Evolutionary conservation across 2,888 invertebrate genomes (phyloP).

Genomic region (Acanthococcus lagerstroemiae): DNA sequence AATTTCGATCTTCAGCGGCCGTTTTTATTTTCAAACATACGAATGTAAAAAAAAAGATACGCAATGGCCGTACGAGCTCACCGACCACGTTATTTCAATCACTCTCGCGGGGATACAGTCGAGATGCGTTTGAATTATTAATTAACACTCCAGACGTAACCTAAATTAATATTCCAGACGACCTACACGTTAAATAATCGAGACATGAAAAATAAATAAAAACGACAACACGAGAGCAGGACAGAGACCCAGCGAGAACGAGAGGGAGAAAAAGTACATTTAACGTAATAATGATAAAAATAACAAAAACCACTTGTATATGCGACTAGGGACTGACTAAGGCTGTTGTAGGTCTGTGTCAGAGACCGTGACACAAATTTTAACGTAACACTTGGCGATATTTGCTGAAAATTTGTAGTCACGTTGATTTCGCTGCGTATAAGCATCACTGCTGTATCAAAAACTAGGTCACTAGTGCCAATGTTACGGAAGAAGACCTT

Average conservation of each 20-base stretch:
- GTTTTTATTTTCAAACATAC: too few species aligned
- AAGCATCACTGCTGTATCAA: constrained; percentile 7
- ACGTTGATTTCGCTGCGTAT: constrained; percentile 24
- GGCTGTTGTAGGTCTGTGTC: constrained; percentile 22
- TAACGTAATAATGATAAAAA: constrained; percentile 9
- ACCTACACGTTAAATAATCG: not conserved
- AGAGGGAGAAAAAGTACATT: not conserved
- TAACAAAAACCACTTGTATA: constrained; percentile 12
- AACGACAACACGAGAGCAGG: not conserved
- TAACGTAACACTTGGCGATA: constrained; percentile 29
- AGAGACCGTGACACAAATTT: constrained; percentile 27
- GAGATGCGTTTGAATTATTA: not conserved
- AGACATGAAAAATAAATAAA: not conserved
- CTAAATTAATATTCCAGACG: constrained; percentile 5
- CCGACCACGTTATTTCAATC: too few species aligned
- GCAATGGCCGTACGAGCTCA: too few species aligned
- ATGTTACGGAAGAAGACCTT: constrained; percentile 27
- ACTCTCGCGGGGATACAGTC: too few species aligned
- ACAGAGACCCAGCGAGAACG: not conserved
- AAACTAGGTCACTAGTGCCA: constrained; percentile 30
- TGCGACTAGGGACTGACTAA: constrained; percentile 1
- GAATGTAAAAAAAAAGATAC: too few species aligned
- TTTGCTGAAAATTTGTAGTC: constrained; percentile 26
- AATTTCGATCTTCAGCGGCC: too few species aligned
- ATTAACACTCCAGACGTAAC: not conserved